Evolutionary conservation across 2,888 invertebrate species (phyloP), one percentile per base, ranked within the genome.

Genomic region (Cosmia pyralina): DNA sequence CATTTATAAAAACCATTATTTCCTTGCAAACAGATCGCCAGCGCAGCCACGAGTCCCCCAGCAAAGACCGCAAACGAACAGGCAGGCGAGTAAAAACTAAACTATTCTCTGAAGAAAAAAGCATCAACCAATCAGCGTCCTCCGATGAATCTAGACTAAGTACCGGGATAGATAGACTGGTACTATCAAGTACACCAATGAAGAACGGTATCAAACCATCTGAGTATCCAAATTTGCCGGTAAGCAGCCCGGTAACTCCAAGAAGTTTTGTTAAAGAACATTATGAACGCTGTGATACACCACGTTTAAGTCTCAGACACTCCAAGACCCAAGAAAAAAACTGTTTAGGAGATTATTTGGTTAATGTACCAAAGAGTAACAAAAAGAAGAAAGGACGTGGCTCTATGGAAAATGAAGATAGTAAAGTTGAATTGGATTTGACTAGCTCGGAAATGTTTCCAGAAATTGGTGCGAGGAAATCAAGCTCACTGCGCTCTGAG

Each of bases 381-480:
- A 94, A 93, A 72, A 96, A 95, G 77, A 96, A 95, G 77, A 94
- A 92, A 78, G 88, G 90, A 4, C 92, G 92, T 48, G 93, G 92
- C 55, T 89, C 94, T 0, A 92, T 90, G 2, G 94, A 94, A 11
- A 91, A 87, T 1, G 93, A 93, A 55, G 88, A 89, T 0, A 79
- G 76, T 22, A 93, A 92, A 79, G 53, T 88, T 0, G 93, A 93
- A 34, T 81, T 96, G 17, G 95, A 96, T 87, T 84, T 96, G 50
- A 93, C 93, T 22, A 95, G 93, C 71, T 93, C 94, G 0, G 95
- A 95, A 13, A 91, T 93, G 77, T 96, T 96, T 79, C 96, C 96
- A 0, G 95, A 95, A 72, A 95, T 96, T 2, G 94, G 95, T 22
- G 91, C 93, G 0, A 90, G 95, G 57, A 94, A 94, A 79, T 88